These are phyloP conservation scores for Lasius fuliginosus DNA, from an alignment of 2,888 invertebrate species.

Conservation along the genomic window DNA sequence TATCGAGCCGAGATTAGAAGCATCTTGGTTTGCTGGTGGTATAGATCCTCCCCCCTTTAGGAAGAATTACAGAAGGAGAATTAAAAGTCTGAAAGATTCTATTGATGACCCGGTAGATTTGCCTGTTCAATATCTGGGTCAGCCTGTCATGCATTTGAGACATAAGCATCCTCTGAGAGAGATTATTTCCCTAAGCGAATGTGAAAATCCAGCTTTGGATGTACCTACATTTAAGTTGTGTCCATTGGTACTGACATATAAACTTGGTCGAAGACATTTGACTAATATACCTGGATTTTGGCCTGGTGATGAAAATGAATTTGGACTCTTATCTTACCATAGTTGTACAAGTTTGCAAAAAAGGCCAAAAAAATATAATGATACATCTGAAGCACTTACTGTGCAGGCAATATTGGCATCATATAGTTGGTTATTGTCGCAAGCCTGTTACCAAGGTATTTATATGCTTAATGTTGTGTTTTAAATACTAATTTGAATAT, in stretches of 20 bases:
- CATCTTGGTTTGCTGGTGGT: slow-evolving; percentile 95
- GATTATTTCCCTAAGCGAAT: slow-evolving; percentile 88
- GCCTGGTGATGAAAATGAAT: slow-evolving; percentile 93
- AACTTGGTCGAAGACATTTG: slow-evolving; percentile 88
- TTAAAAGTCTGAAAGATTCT: slow-evolving; percentile 85
- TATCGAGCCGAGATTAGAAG: slow-evolving; percentile 92
- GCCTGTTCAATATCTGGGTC: slow-evolving; percentile 91
- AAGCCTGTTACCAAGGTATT: slow-evolving; percentile 92
- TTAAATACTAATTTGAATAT: slow-evolving; percentile 20
- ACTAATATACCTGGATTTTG: slow-evolving; percentile 94
- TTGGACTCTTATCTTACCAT: slow-evolving; percentile 92
- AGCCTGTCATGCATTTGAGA: slow-evolving; percentile 91
- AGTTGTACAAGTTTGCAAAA: slow-evolving; percentile 88
- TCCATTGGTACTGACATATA: slow-evolving; percentile 89
- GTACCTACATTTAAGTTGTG: slow-evolving; percentile 89
- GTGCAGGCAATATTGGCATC: slow-evolving; percentile 93
- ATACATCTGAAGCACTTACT: slow-evolving; percentile 90
- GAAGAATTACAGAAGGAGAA: slow-evolving; percentile 70
- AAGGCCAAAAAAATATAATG: slow-evolving; percentile 87
- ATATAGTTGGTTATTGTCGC: slow-evolving; percentile 93
- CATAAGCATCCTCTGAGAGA: slow-evolving; percentile 90
- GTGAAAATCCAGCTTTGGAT: slow-evolving; percentile 87
- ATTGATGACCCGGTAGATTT: slow-evolving; percentile 89
- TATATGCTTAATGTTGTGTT: background rate
- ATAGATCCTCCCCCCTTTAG: slow-evolving; percentile 88